Conservation (phyloP, 2,113 vertebrate species). For the Coptodon rendalli region DNA sequence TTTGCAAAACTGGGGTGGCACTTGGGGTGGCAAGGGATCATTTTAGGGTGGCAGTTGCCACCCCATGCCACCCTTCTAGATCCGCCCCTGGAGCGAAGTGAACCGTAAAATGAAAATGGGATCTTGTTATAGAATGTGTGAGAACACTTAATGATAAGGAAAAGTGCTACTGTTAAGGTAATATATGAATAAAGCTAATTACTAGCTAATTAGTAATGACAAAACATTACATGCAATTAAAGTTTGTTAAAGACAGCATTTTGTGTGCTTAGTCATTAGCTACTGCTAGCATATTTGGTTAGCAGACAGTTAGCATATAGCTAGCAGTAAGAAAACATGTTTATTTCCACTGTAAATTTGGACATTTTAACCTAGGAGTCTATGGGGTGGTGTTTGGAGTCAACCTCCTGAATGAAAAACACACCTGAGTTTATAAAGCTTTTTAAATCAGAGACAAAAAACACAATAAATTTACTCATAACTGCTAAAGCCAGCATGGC, state of each 20-base stretch:
- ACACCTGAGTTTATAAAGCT: background rate
- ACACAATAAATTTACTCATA: background rate
- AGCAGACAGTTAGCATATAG: background rate
- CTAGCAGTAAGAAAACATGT: background rate
- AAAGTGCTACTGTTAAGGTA: background rate
- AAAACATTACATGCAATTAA: background rate
- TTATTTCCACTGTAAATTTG: rapidly evolving
- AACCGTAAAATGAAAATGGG: background rate
- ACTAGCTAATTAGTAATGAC: background rate
- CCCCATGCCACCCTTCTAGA: too few relatives aligned
- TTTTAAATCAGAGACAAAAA: background rate
- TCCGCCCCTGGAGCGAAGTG: too few relatives aligned
- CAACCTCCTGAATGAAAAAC: background rate
- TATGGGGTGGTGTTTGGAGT: background rate
- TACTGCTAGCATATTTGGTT: background rate
- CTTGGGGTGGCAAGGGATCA: too few relatives aligned
- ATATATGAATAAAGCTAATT: background rate
- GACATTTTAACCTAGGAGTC: background rate
- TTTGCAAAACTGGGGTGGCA: too few relatives aligned
- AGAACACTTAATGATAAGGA: background rate
- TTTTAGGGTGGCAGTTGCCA: too few relatives aligned
- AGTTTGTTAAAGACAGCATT: background rate
- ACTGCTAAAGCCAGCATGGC: background rate
- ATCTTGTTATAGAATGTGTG: background rate
- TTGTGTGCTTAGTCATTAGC: background rate